phyloP scores from a whole-genome alignment of 35 echinoderm and acorn worm species.

The Apostichopus japonicus region DNA sequence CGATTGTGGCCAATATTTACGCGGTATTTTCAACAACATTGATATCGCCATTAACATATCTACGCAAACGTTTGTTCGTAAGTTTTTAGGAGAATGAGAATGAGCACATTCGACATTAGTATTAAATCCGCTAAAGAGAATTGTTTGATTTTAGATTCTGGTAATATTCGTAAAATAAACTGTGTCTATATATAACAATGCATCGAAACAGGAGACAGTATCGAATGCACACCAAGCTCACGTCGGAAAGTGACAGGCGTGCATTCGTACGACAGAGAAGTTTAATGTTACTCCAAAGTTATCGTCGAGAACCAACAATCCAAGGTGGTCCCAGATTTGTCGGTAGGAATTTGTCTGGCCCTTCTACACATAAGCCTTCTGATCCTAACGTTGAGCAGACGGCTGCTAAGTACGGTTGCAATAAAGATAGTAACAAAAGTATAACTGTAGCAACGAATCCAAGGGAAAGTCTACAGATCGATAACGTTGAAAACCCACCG shows the following conservation, averaged over 20 bases:
- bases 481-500: not conserved
- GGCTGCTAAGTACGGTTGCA: not conserved
- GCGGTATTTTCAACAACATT: no score
- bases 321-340: not conserved
- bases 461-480: not conserved
- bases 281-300: constrained; percentile 22
- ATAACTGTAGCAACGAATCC: no score
- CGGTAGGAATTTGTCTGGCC: not conserved
- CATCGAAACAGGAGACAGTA: no score
- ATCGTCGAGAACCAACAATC: not conserved
- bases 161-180: no score
- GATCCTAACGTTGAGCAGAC: constrained; percentile 12
- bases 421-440: not conserved
- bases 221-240: not conserved
- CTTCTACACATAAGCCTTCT: not conserved
- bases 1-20: no score
- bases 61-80: no score
- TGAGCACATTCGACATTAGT: no score
- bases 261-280: not conserved
- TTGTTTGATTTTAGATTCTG: no score
- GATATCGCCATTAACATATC: no score
- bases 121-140: no score
- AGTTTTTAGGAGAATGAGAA: no score
- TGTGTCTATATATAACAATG: no score
- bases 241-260: not conserved